Evolutionary conservation across 2,113 vertebrate species (phyloP).

Genomic region (Carollia perspicillata): DNA sequence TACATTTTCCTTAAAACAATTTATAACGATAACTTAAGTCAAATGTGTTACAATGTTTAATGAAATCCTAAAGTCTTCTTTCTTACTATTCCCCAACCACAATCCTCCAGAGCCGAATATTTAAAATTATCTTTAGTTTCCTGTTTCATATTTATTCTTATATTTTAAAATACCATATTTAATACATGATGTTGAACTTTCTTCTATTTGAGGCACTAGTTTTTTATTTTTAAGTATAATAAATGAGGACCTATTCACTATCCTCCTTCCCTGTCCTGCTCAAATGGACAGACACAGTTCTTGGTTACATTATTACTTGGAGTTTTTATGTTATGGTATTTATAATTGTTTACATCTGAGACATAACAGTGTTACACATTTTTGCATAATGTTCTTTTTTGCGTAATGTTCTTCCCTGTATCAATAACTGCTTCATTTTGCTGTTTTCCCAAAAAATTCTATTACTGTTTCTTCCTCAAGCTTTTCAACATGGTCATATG

Average conservation of each 20-base stretch:
- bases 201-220: background rate
- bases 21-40: background rate
- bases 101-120: background rate
- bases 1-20: slow-evolving; percentile 11
- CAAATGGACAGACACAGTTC: background rate
- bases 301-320: background rate
- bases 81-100: background rate
- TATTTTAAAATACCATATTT: background rate
- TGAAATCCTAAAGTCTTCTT: background rate
- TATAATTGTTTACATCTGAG: background rate
- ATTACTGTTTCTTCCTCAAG: background rate
- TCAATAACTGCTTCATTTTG: background rate
- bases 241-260: background rate
- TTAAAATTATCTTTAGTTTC: slow-evolving; percentile 19
- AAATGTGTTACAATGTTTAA: background rate
- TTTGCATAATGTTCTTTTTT: background rate
- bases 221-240: background rate
- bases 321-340: background rate
- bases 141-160: background rate
- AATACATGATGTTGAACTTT: background rate
- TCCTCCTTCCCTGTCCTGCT: background rate
- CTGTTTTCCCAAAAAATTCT: background rate
- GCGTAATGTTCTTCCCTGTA: background rate
- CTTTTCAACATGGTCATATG: background rate
- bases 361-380: background rate